Evolutionary conservation across 2,797 vertebrate species (phyloP).

Genomic region (Acridotheres tristis): DNA sequence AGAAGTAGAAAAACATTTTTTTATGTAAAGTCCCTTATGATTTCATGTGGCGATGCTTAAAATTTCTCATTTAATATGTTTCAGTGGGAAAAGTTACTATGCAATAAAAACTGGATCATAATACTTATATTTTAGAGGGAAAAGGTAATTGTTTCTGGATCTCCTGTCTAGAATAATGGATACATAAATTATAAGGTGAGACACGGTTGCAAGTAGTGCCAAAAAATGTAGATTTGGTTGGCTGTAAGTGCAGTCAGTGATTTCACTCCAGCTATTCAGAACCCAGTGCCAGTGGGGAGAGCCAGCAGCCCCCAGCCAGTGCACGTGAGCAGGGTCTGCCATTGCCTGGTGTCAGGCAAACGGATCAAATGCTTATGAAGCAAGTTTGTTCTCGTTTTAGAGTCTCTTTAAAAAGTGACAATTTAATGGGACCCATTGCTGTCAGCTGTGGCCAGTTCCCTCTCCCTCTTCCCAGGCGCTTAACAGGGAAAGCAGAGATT

Average conservation of each 20-base stretch:
- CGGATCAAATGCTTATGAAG: not conserved
- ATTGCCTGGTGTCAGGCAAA: not conserved
- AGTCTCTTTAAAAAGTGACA: constrained; percentile 26
- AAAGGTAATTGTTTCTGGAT: constrained; percentile 41
- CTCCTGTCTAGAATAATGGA: not conserved
- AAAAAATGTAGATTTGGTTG: not conserved
- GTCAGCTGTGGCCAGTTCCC: not conserved
- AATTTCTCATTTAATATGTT: constrained; percentile 24
- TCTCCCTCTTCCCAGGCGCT: not conserved
- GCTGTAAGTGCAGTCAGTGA: not conserved
- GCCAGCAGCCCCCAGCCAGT: not conserved
- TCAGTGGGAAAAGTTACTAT: constrained; percentile 9
- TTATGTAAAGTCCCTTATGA: not conserved
- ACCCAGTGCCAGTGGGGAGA: fast-evolving
- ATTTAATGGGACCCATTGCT: constrained; percentile 39
- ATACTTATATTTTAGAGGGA: not conserved
- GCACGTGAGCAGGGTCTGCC: not conserved
- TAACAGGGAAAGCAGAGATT: constrained; percentile 16
- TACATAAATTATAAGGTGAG: constrained; percentile 19
- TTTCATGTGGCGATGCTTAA: not conserved
- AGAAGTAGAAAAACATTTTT: constrained; percentile 16
- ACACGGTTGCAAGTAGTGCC: not conserved
- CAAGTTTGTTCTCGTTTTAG: not conserved
- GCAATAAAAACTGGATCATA: not conserved
- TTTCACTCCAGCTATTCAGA: not conserved